Evolutionary conservation across 2,797 vertebrate genomes (phyloP).

Genomic region (Myioborus miniatus): DNA sequence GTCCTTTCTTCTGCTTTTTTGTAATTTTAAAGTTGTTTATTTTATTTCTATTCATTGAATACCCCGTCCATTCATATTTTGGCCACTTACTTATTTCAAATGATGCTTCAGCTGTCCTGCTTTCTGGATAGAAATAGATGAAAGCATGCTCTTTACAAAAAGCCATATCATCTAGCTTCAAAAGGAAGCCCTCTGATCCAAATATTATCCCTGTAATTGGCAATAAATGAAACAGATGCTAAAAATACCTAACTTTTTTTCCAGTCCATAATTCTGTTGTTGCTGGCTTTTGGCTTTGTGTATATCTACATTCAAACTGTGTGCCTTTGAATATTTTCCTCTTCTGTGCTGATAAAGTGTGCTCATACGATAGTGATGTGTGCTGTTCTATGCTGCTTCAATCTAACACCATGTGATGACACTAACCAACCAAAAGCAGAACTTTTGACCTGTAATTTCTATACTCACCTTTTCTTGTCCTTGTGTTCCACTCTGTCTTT

Average conservation of each 20-base stretch:
- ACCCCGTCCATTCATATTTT: neutral
- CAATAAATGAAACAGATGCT: constrained; percentile 34
- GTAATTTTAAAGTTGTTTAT: neutral
- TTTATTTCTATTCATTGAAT: neutral
- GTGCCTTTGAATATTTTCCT: constrained; percentile 1
- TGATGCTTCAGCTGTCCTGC: neutral
- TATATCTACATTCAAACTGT: neutral
- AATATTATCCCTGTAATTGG: neutral
- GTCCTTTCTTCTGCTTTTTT: neutral
- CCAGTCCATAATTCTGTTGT: constrained; percentile 21
- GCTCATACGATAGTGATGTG: neutral
- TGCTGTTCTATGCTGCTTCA: neutral
- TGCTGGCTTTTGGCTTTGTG: neutral
- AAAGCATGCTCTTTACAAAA: neutral
- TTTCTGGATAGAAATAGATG: neutral
- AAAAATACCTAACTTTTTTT: constrained; percentile 50
- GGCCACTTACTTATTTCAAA: neutral
- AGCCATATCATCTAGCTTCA: neutral
- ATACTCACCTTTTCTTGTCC: neutral
- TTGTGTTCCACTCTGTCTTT: neutral
- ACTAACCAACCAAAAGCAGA: neutral
- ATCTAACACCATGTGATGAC: neutral
- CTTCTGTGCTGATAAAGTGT: neutral
- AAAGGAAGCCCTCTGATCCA: neutral
- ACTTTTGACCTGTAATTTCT: neutral